phyloP scores from a whole-genome alignment of 2,888 invertebrate genomes.

The Gasteruption jaculator region DNA sequence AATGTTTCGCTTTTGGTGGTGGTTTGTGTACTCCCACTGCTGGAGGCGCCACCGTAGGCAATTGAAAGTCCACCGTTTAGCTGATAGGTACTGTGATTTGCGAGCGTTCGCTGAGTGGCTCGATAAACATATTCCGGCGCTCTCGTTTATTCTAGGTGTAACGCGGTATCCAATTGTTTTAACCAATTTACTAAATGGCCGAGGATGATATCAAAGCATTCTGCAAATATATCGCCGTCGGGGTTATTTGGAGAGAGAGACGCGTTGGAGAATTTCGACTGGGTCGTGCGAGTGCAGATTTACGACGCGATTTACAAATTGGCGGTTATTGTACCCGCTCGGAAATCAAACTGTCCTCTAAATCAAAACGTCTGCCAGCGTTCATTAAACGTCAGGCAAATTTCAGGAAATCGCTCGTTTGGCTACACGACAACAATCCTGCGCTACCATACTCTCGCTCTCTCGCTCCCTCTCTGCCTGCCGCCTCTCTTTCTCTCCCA shows the following conservation, averaged over 20 bases:
- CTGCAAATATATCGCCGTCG: too few species aligned
- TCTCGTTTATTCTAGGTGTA: too few species aligned
- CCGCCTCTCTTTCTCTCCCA: slow-evolving; percentile 9
- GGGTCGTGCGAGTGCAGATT: slow-evolving; percentile 35
- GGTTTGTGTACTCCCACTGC: too few species aligned
- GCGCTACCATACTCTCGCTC: slow-evolving; percentile 2
- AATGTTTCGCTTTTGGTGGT: too few species aligned
- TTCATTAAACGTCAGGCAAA: slow-evolving; percentile 46
- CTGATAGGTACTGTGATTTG: too few species aligned
- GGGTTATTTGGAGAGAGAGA: not conserved
- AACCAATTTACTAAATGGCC: too few species aligned
- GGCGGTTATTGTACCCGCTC: slow-evolving; percentile 49
- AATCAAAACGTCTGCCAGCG: slow-evolving; percentile 47
- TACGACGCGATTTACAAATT: slow-evolving; percentile 52
- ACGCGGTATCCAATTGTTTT: too few species aligned
- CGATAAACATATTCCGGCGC: too few species aligned
- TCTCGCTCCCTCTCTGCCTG: slow-evolving; percentile 8
- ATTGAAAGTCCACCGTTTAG: too few species aligned
- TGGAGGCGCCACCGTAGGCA: too few species aligned
- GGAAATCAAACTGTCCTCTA: slow-evolving; percentile 49
- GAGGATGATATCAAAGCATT: too few species aligned
- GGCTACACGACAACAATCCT: slow-evolving; percentile 10
- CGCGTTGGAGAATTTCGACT: slow-evolving; percentile 9
- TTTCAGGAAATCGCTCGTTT: slow-evolving; percentile 32
- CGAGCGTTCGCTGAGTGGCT: too few species aligned